Evolutionary conservation across 2,797 vertebrate genomes (phyloP).

Genomic region (Odontamblyopus lacepedii): DNA sequence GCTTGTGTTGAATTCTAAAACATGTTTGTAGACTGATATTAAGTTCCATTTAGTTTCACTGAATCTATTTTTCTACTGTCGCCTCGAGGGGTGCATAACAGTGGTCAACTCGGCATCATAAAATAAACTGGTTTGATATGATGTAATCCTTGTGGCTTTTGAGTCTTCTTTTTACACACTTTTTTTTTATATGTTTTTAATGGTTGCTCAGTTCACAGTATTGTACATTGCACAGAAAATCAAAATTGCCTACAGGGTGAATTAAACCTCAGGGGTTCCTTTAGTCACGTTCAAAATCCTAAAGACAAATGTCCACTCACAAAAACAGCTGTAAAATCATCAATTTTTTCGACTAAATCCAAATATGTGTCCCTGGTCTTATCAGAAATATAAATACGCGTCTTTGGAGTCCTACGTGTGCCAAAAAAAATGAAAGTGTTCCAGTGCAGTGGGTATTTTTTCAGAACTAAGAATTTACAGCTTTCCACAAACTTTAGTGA

Average conservation of each 20-base stretch:
- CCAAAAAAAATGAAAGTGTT: too few relatives aligned
- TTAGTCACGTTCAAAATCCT: too few relatives aligned
- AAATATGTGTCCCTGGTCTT: too few relatives aligned
- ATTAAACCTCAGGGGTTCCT: not conserved
- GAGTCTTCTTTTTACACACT: conserved; percentile 25
- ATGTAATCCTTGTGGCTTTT: conserved; percentile 44
- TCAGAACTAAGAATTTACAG: too few relatives aligned
- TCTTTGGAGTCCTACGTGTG: too few relatives aligned
- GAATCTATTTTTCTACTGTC: conserved; percentile 86
- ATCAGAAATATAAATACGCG: too few relatives aligned
- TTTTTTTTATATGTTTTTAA: not conserved
- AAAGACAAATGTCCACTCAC: too few relatives aligned
- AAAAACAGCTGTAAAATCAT: too few relatives aligned
- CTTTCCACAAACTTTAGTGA: too few relatives aligned
- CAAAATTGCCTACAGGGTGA: not conserved
- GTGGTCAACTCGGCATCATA: conserved; percentile 77
- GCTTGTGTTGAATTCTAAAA: conserved; percentile 70
- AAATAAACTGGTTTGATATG: conserved; percentile 80
- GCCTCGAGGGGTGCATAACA: conserved; percentile 76
- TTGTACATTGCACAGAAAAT: conserved; percentile 16
- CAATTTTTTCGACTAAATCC: too few relatives aligned
- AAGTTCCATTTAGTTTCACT: conserved; percentile 80
- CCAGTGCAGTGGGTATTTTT: too few relatives aligned
- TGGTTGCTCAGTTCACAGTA: not conserved
- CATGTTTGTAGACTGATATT: conserved; percentile 77